Evolutionary conservation across 35 echinoderm and acorn worm genomes (phyloP), one percentile per base, ranked within the genome.

Genomic region (Eucidaris tribuloides): DNA sequence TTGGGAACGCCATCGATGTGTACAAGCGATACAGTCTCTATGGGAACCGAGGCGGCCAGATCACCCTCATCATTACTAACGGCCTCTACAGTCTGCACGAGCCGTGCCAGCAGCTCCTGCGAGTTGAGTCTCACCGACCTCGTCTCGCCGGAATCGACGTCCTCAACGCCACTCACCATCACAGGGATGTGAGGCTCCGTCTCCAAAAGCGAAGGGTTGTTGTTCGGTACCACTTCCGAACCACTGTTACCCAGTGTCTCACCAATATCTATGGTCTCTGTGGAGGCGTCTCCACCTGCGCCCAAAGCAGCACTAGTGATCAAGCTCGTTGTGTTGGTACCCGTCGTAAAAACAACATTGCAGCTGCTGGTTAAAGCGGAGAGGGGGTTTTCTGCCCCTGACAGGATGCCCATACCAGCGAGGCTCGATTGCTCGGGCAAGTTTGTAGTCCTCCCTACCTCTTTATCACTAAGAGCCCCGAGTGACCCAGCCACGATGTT

Each of bases 51-150:
- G 13, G 35, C 37, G 2, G 24, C 68, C 2, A 74, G 34, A 27
- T 74, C 68, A 2, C 68, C 68, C 11, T 42, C 68, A 44, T 44
- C 37, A 36, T 7, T 41, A 23, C 68, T 74, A 40, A 36, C 68
- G 35, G 38, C 35, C 30, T 74, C 68, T 24, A 74, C 68, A 41
- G 68, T 74, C 68, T 74, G 68, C 25, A 74, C 68, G 11, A 74
- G 68, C 68, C 40, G 19, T 13, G 68, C 68, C 24, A 74, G n/a
- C n/a, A n/a, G 40, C 68, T 74, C 68, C 29, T 74, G 68, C 11
- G 68, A 35, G 2, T 33, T 27, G 15, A 74, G 29, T 36, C 37
- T 27, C 35, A 74, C 24, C 68, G 38, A n/a, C 17, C 19, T 33
- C 17, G 28, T 40, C 40, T 74, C 68, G 38, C n/a, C 25, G 3